Evolutionary conservation across 2,888 invertebrate species (phyloP), one percentile per base, ranked within the genome.

Genomic region (Mantis religiosa): DNA sequence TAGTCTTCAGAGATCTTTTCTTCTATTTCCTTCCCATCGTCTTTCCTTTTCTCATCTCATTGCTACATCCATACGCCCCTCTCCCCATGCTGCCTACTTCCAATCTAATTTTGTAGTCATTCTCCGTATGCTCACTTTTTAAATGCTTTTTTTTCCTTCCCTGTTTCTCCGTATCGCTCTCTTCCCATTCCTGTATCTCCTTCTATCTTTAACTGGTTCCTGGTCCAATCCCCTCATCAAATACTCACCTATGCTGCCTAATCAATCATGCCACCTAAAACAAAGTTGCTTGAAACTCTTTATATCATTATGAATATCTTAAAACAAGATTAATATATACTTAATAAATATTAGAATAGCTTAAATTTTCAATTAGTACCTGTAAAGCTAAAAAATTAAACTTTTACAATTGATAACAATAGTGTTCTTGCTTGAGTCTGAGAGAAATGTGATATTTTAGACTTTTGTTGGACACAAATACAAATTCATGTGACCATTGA

Each of bases 21-120:
- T 82, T 82, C 82, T n/a, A 71, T 47, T n/a, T 30, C 14, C 54
- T 83, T 84, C 25, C 54, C 84, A 71, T 83, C 71, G n/a, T 88
- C 30, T 83, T 30, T 83, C 83, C 25, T 83, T 28, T 30, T 83
- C 30, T 83, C 83, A 28, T 83, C 83, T 84, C 88, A 88, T 88
- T 88, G 83, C 88, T 84, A 47, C 83, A 82, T 84, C 28, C 88
- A 88, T 47, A 34, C 82, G 1, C 30, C 87, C 87, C 27, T 41
- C 41, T 27, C 27, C 83, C 41, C 84, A 41, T 34, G 34, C 27
- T 89, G 82, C 81, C 87, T 54, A 54, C 85, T 85, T 83, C 87
- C 89, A 89, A 89, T 89, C 89, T 89, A 88, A 89, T 89, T 88
- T 85, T 87, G 87, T 84, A 89, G 89, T 89, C 89, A 85, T 84